These are phyloP conservation scores for Parasteatoda tepidariorum DNA, from an alignment of 1,140 invertebrate species.

Conservation along the genomic window DNA sequence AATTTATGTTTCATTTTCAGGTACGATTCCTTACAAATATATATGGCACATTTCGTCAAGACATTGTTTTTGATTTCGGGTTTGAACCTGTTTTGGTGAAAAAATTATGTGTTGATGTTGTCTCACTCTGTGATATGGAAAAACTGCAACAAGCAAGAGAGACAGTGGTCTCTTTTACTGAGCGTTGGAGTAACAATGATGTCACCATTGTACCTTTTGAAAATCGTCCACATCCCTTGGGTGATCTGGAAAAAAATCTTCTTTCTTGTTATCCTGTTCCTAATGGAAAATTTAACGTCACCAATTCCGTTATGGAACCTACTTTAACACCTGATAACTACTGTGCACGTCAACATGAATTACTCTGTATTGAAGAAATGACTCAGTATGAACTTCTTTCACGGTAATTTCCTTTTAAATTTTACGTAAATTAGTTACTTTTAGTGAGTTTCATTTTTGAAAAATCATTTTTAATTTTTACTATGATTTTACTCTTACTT, in stretches of 20 bases:
- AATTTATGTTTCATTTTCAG: constrained; percentile 59
- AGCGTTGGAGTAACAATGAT: constrained; percentile 75
- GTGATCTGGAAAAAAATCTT: constrained; percentile 68
- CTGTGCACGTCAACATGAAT: constrained; percentile 80
- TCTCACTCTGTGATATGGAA: constrained; percentile 77
- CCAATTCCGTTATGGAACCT: constrained; percentile 77
- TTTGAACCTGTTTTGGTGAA: constrained; percentile 77
- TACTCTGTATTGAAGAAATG: constrained; percentile 83
- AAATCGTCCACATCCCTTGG: constrained; percentile 66
- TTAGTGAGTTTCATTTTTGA: not conserved
- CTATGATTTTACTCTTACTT: constrained; percentile 33
- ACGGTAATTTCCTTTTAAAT: constrained; percentile 65
- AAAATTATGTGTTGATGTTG: constrained; percentile 82
- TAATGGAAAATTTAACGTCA: constrained; percentile 76
- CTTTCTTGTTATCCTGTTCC: constrained; percentile 78
- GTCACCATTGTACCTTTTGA: constrained; percentile 75
- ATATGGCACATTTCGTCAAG: constrained; percentile 85
- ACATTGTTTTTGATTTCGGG: constrained; percentile 83
- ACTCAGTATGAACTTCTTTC: constrained; percentile 80
- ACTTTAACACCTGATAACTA: constrained; percentile 80
- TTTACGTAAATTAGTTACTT: not conserved
- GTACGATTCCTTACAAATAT: constrained; percentile 79
- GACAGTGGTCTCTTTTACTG: constrained; percentile 67
- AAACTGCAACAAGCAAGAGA: constrained; percentile 74
- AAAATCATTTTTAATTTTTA: not conserved